Evolutionary conservation across 2,113 vertebrate species (phyloP), one percentile per base, ranked within the genome.

Genomic region (Eupsittula cactorum): DNA sequence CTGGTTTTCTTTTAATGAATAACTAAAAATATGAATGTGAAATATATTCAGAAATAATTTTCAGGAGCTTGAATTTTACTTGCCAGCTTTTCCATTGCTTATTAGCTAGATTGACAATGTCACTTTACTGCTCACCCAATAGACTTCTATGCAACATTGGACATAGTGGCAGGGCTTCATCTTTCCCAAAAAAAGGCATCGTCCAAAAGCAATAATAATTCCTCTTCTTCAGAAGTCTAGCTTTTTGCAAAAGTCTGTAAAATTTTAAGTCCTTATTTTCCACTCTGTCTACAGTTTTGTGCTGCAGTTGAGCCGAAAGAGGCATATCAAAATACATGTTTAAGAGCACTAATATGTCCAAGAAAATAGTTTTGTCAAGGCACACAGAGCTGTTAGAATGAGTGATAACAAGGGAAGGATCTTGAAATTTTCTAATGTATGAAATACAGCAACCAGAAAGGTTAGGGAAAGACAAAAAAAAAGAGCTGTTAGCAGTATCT

Each of bases 191-290:
- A 75, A 89, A 95, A 89, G 37, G 47, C 95, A 77, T 29, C 77
- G 76, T 87, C 60, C 64, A 90, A 87, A 95, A 93, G 78, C 90
- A 90, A 86, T 90, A 86, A 86, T 92, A 95, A 93, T 94, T 93
- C 73, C 42, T 97, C 90, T n/a, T 95, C 77, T 96, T 95, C 47
- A 83, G 77, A 75, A 80, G 55, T 24, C 49, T 80, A 49, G 41
- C 49, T 94, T 29, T 90, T 92, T 70, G 33, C 47, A 41, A 41
- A 94, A 78, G 47, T 82, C 77, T 86, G 67, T 92, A 95, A 86
- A 95, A 87, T 88, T 90, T 93, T 79, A 76, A 82, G 64, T 64
- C 60, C 65, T 96, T 47, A 75, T 91, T 96, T 95, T 78, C 42
- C 37, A 81, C 76, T 39, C 37, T 50, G 9, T 82, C 46, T 96